These are phyloP conservation scores for Drosophila recens DNA, from an alignment of 2,888 invertebrate genomes.

Conservation along the genomic window DNA sequence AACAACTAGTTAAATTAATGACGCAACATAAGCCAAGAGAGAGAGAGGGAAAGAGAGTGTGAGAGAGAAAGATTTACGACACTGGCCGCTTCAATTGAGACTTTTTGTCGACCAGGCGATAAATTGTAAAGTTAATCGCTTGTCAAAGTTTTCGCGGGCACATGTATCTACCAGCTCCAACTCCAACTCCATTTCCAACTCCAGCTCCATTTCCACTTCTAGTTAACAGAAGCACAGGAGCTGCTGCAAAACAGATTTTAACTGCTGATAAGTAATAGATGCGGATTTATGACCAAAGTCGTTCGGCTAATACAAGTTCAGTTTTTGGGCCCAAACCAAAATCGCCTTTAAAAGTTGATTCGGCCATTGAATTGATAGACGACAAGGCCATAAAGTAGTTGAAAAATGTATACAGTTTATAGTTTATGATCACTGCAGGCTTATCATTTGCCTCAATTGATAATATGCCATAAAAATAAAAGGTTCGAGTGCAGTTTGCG, in stretches of 20 bases:
- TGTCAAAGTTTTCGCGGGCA: constrained; percentile 75
- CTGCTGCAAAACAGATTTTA: constrained; percentile 28
- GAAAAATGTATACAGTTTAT: constrained; percentile 10
- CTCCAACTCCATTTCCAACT: not conserved
- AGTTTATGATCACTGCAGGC: constrained; percentile 32
- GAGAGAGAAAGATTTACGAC: constrained; percentile 67
- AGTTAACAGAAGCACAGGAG: constrained; percentile 32
- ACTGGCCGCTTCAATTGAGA: constrained; percentile 57
- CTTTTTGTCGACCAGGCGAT: constrained; percentile 56
- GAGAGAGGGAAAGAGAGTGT: not conserved
- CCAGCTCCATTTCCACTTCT: not conserved
- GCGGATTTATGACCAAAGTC: constrained; percentile 39
- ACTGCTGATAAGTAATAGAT: constrained; percentile 42
- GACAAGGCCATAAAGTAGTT: constrained; percentile 26
- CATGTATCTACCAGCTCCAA: constrained; percentile 62
- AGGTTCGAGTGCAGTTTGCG: not conserved
- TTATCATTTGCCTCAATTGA: constrained; percentile 53
- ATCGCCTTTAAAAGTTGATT: not conserved
- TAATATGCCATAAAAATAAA: constrained; percentile 43
- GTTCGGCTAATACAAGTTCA: constrained; percentile 8
- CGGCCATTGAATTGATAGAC: constrained; percentile 14
- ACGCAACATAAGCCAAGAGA: constrained; percentile 65
- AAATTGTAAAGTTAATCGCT: constrained; percentile 81
- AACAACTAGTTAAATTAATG: constrained; percentile 82
- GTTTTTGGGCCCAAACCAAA: constrained; percentile 5